A percentile compares a stretch with the other conserved stretches of the same genome.
These are phyloP conservation scores for Pandemis cinnamomeana DNA, from an alignment of 2,888 invertebrate genomes.

Conservation along the genomic window DNA sequence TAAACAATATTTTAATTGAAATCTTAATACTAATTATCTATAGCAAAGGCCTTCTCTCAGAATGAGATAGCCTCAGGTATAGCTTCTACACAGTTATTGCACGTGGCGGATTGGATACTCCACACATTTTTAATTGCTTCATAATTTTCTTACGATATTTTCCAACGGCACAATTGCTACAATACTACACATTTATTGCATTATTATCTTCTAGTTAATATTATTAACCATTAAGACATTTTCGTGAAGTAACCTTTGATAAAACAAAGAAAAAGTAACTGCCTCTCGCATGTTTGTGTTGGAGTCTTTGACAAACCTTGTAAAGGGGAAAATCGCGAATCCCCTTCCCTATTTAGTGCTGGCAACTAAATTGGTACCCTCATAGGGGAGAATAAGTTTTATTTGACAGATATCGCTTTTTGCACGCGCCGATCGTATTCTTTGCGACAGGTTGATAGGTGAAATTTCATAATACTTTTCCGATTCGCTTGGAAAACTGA, in stretches of 20 bases:
- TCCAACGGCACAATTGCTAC: too few species aligned
- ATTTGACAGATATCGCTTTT: conserved; percentile 69
- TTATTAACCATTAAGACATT: neutral
- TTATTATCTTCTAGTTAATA: neutral
- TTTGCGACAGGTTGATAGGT: conserved; percentile 52
- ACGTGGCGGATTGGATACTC: too few species aligned
- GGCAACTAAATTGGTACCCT: conserved; percentile 75
- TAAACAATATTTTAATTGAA: too few species aligned
- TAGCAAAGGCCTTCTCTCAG: too few species aligned
- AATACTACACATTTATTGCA: neutral
- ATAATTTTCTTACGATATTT: too few species aligned
- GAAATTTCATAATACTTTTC: conserved; percentile 38
- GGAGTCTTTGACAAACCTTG: conserved; percentile 62
- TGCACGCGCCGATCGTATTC: conserved; percentile 52
- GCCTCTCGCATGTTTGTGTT: conserved; percentile 48
- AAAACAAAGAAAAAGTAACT: conserved; percentile 38
- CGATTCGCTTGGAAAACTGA: conserved; percentile 25
- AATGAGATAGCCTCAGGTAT: too few species aligned
- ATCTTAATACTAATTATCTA: too few species aligned
- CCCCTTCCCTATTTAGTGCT: conserved; percentile 74
- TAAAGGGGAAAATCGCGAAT: conserved; percentile 64
- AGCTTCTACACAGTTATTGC: too few species aligned
- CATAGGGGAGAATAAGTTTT: conserved; percentile 68
- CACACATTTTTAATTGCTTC: too few species aligned
- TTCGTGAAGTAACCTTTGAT: conserved; percentile 1